Percentiles rank a stretch among this genome's conserved stretches.
These are phyloP conservation scores for Pollimyrus isidori DNA, from an alignment of 2,113 vertebrate genomes.

Conservation along the genomic window DNA sequence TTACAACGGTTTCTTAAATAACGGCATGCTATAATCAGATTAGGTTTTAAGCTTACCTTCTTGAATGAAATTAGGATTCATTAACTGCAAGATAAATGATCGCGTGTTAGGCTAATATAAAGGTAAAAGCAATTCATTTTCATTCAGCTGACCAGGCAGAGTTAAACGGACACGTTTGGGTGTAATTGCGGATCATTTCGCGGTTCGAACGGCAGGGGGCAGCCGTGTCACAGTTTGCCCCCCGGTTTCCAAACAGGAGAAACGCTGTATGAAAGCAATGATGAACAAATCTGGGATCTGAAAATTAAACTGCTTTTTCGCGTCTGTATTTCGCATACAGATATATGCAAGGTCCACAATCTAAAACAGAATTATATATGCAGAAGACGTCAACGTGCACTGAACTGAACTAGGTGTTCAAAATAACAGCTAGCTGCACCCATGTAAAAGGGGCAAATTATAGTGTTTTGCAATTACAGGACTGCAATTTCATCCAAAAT, in stretches of 20 bases:
- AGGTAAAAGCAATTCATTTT: not conserved
- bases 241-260: not conserved
- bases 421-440: not conserved
- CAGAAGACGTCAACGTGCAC: not conserved
- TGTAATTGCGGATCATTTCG: not conserved
- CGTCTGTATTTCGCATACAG: not conserved
- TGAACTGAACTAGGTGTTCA: not conserved
- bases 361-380: not conserved
- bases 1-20: slow-evolving; percentile 7
- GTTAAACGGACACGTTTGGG: not conserved
- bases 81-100: slow-evolving; percentile 73
- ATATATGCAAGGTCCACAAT: not conserved
- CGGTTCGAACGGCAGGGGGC: not conserved
- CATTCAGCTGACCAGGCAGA: not conserved
- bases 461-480: too few species aligned
- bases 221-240: not conserved
- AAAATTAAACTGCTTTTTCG: not conserved
- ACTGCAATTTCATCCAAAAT: not conserved
- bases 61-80: slow-evolving; percentile 99
- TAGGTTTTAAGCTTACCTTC: slow-evolving; percentile 72
- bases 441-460: not conserved
- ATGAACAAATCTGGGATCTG: not conserved
- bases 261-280: not conserved
- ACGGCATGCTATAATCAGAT: not conserved
- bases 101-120: slow-evolving; percentile 1